Evolutionary conservation across 1,140 invertebrate genomes (phyloP).

Genomic region (Neodiprion lecontei): DNA sequence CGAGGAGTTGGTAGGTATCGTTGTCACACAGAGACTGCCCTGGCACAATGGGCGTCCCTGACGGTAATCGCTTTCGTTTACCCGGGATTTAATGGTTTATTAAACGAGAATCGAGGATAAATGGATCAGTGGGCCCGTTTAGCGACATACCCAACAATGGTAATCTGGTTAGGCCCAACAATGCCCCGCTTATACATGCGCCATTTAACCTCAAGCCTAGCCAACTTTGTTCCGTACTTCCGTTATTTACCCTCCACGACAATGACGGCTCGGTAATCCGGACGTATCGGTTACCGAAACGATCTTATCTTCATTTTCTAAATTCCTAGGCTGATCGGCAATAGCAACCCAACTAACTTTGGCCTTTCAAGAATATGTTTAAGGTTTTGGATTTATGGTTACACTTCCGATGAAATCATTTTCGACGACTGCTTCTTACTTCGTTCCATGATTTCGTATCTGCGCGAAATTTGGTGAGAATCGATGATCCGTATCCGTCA

Average conservation of each 20-base stretch:
- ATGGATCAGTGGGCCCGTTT: constrained; percentile 4
- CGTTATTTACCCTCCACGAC: no score
- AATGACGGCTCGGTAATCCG: no score
- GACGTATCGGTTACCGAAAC: no score
- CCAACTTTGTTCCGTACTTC: no score
- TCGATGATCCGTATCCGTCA: no score
- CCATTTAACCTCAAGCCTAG: not conserved
- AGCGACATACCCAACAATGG: not conserved
- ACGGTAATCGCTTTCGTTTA: constrained; percentile 12
- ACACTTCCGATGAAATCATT: no score
- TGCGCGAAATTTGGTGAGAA: no score
- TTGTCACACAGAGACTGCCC: constrained; percentile 22
- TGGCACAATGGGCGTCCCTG: constrained; percentile 22
- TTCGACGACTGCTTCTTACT: no score
- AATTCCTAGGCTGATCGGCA: no score
- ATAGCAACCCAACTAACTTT: no score
- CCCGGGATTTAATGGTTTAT: constrained; percentile 18
- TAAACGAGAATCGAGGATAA: constrained; percentile 3
- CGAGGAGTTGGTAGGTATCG: constrained; percentile 25
- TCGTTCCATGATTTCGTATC: no score
- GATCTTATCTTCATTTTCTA: no score
- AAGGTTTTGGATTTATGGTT: not conserved
- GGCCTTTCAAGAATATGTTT: not conserved
- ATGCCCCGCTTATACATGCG: not conserved
- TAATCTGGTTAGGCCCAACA: constrained; percentile 3